Conservation (phyloP, 1,140 invertebrate species). For the Helicoverpa zea region DNA sequence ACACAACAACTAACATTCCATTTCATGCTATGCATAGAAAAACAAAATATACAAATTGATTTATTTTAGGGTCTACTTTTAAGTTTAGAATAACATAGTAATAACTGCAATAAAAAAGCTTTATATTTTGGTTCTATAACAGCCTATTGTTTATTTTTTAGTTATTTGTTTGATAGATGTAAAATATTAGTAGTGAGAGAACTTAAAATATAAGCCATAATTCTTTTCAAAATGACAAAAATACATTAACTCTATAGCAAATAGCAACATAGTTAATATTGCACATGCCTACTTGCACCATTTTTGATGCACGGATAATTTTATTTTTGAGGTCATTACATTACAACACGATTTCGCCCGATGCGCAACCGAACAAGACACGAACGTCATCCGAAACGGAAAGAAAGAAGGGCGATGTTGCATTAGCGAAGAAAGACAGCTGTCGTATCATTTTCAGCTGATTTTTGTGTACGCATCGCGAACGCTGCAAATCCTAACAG, state of each 20-base stretch:
- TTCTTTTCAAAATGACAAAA: not conserved
- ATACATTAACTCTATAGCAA: too few species aligned
- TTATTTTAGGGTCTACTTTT: too few species aligned
- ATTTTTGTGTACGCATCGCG: conserved; percentile 85
- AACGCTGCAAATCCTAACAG: conserved; percentile 56
- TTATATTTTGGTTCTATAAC: too few species aligned
- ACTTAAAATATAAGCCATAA: not conserved
- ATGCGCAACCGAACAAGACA: conserved; percentile 73
- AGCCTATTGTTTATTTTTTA: too few species aligned
- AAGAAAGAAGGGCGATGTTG: conserved; percentile 81
- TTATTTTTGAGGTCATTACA: conserved; percentile 79
- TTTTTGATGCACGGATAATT: conserved; percentile 57
- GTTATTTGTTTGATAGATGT: too few species aligned
- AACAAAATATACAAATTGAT: too few species aligned
- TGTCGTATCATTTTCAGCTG: conserved; percentile 86
- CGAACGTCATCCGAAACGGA: conserved; percentile 77
- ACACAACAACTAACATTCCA: conserved; percentile 21
- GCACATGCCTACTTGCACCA: conserved; percentile 43
- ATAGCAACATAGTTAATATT: not conserved
- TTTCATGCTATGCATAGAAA: not conserved
- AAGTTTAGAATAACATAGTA: too few species aligned
- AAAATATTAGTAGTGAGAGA: too few species aligned
- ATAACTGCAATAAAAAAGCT: too few species aligned
- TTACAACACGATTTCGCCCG: conserved; percentile 71
- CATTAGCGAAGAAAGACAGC: conserved; percentile 80